phyloP scores from a whole-genome alignment of 2,888 invertebrate genomes.

The Drosophila fungiperda region DNA sequence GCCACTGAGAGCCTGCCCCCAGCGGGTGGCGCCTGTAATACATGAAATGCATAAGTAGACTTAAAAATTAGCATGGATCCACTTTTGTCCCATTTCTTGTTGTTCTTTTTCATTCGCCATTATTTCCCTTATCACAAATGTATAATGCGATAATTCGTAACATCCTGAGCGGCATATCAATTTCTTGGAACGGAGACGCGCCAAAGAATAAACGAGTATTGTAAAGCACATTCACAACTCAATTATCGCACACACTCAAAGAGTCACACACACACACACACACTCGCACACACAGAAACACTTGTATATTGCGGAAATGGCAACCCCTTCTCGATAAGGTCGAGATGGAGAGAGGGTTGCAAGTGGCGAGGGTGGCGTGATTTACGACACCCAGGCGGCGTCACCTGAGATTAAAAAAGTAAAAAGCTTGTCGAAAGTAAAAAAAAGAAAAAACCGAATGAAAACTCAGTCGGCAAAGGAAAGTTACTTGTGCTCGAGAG shows the following conservation, averaged over 20 bases:
- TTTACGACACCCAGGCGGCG: slow-evolving; percentile 85
- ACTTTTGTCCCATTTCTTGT: not conserved
- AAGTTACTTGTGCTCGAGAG: slow-evolving; percentile 70
- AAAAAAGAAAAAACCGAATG: slow-evolving; percentile 49
- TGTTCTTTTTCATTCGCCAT: slow-evolving; percentile 21
- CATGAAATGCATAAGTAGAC: slow-evolving; percentile 16
- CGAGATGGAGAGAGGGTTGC: slow-evolving; percentile 20
- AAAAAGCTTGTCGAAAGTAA: slow-evolving; percentile 79
- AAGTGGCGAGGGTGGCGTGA: slow-evolving; percentile 63
- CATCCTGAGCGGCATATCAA: slow-evolving; percentile 78
- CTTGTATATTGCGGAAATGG: slow-evolving; percentile 18
- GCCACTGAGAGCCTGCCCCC: slow-evolving; percentile 7
- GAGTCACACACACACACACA: slow-evolving; percentile 11
- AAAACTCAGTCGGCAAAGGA: slow-evolving; percentile 41
- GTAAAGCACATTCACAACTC: slow-evolving; percentile 74
- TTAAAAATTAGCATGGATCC: slow-evolving; percentile 56
- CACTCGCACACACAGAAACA: slow-evolving; percentile 3
- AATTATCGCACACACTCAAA: slow-evolving; percentile 71
- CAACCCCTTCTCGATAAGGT: slow-evolving; percentile 55
- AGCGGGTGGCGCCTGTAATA: slow-evolving; percentile 19
- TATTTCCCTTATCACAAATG: slow-evolving; percentile 55
- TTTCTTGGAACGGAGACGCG: slow-evolving; percentile 50
- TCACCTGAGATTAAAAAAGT: slow-evolving; percentile 85
- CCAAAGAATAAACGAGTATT: slow-evolving; percentile 37
- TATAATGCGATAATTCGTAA: slow-evolving; percentile 73